A percentile compares a stretch with the other conserved stretches of the same genome.
Conservation (phyloP, 2,888 invertebrate species). For the Apamea monoglypha region DNA sequence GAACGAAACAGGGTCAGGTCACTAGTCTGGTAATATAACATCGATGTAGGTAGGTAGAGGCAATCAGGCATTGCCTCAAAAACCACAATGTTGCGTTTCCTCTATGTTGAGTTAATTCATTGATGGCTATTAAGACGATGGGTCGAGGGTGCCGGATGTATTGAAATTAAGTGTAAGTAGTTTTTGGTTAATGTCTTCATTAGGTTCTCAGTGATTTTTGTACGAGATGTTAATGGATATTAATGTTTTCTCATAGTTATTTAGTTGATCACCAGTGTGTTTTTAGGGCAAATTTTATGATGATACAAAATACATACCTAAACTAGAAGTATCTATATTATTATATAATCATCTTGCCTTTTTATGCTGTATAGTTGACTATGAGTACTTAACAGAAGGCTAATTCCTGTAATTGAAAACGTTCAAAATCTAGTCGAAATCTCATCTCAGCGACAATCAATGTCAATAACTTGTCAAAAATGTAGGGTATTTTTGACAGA, state of each 20-base stretch:
- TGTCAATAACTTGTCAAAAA: not conserved
- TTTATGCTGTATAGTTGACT: not conserved
- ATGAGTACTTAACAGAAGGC: not conserved
- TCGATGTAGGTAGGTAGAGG: slow-evolving; percentile 68
- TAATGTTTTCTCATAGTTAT: not conserved
- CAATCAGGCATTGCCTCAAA: slow-evolving; percentile 55
- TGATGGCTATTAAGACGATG: slow-evolving; percentile 51
- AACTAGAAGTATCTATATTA: not conserved
- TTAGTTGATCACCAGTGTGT: not conserved
- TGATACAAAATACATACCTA: not conserved
- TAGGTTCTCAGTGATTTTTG: not conserved
- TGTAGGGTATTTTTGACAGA: not conserved
- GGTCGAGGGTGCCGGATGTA: slow-evolving; percentile 29
- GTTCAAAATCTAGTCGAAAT: not conserved
- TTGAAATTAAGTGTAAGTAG: slow-evolving; percentile 30
- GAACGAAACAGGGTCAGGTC: not conserved
- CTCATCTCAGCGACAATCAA: not conserved
- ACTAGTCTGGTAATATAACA: slow-evolving; percentile 75
- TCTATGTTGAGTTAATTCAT: slow-evolving; percentile 58
- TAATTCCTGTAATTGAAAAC: not conserved
- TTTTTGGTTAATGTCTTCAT: slow-evolving; percentile 36
- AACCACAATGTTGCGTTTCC: slow-evolving; percentile 57
- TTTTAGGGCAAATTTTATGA: not conserved
- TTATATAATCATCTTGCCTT: not conserved
- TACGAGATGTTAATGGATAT: not conserved